These are phyloP conservation scores for Paracyclopina nana DNA, from an alignment of 1,140 invertebrate genomes.

Conservation along the genomic window DNA sequence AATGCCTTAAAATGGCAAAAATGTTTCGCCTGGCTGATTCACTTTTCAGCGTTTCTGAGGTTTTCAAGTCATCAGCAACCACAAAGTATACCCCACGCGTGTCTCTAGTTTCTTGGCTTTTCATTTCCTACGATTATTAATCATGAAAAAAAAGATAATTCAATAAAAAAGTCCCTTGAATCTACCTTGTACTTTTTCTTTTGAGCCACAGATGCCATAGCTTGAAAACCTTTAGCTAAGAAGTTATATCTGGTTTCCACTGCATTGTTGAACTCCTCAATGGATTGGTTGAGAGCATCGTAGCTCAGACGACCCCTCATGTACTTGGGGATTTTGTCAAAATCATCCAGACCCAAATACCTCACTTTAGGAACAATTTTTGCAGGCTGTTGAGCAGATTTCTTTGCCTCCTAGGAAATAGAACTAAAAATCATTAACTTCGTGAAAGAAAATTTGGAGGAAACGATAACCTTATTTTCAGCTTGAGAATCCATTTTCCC, in stretches of 20 bases:
- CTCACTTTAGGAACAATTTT: no score
- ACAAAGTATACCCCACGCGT: no score
- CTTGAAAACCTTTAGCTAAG: background rate
- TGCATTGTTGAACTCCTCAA: background rate
- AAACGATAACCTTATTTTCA: no score
- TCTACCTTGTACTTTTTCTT: background rate
- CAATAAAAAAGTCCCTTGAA: no score
- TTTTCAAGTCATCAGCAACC: background rate
- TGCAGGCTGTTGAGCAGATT: no score
- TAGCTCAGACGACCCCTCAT: background rate
- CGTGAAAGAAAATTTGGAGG: no score
- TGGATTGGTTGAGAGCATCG: background rate
- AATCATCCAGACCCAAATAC: background rate
- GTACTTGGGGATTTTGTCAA: background rate
- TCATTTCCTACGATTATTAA: no score
- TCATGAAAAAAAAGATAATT: no score
- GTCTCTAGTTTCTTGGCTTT: no score
- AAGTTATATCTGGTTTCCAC: background rate
- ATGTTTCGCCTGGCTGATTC: background rate
- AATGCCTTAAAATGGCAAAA: background rate
- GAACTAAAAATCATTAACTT: no score
- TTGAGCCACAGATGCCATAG: background rate
- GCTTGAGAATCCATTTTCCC: no score
- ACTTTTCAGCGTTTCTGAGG: background rate
- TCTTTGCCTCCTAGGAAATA: no score